phyloP scores from a whole-genome alignment of 1,140 invertebrate genomes.

The Macrotrachela quadricornifera region DNA sequence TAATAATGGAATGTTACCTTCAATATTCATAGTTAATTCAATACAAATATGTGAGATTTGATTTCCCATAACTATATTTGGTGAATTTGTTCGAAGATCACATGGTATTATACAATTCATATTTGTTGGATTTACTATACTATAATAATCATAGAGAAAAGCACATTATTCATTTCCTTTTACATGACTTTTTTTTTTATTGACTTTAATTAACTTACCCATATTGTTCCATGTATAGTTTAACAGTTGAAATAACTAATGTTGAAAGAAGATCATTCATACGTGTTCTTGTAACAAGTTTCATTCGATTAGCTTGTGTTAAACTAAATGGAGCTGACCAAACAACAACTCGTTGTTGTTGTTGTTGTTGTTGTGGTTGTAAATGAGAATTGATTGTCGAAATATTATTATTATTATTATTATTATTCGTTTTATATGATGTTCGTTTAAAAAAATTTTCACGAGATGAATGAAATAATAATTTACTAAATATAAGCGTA shows the following conservation, averaged over 20 bases:
- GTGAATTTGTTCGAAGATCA: constrained; percentile 1
- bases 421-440: too few relatives aligned
- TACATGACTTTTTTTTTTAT: too few relatives aligned
- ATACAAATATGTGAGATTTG: neutral
- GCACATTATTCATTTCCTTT: too few relatives aligned
- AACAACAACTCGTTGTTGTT: neutral
- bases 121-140: neutral
- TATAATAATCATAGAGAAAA: too few relatives aligned
- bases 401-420: too few relatives aligned
- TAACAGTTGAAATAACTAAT: neutral
- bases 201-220: too few relatives aligned
- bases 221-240: too few relatives aligned
- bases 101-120: constrained; percentile 3
- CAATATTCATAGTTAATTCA: neutral
- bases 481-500: too few relatives aligned
- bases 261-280: constrained; percentile 5
- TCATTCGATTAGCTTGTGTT: neutral
- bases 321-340: constrained; percentile 8
- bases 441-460: too few relatives aligned
- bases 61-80: neutral
- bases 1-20: constrained; percentile 1
- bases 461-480: too few relatives aligned
- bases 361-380: too few relatives aligned
- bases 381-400: too few relatives aligned
- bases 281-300: constrained; percentile 3